These are phyloP conservation scores for Sprattus sprattus DNA, from an alignment of 2,113 vertebrate species.

Conservation along the genomic window DNA sequence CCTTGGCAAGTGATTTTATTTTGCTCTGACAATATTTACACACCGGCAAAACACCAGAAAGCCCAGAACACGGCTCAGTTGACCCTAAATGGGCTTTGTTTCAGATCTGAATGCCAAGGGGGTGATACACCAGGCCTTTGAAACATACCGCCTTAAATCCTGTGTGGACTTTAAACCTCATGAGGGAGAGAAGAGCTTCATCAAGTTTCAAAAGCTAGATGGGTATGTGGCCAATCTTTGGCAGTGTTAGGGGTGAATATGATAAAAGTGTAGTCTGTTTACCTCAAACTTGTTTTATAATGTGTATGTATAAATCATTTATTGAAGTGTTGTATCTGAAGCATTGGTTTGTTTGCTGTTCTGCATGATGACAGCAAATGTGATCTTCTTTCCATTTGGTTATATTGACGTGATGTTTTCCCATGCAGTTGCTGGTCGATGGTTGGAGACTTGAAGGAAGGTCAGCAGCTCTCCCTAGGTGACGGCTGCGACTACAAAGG, in stretches of 20 bases:
- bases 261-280: background rate
- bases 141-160: slow-evolving; percentile 81
- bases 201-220: slow-evolving; percentile 69
- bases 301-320: background rate
- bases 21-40: background rate
- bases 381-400: background rate
- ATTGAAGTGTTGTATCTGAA: background rate
- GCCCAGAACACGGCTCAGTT: background rate
- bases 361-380: background rate
- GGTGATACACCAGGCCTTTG: slow-evolving; percentile 74
- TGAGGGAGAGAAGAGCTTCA: slow-evolving; percentile 72
- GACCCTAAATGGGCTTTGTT: background rate
- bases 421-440: slow-evolving; percentile 76
- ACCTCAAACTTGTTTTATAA: background rate
- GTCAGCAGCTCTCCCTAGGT: slow-evolving; percentile 77
- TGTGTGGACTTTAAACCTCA: slow-evolving; percentile 83
- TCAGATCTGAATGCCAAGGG: slow-evolving; percentile 49
- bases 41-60: background rate
- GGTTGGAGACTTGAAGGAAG: slow-evolving; percentile 68
- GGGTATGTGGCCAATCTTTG: slow-evolving; percentile 64
- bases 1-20: slow-evolving; percentile 68
- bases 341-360: background rate
- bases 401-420: background rate
- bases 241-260: background rate
- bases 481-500: slow-evolving; percentile 68